phyloP scores from a whole-genome alignment of 2,797 vertebrate species.

The Pseudochirops corinnae region DNA sequence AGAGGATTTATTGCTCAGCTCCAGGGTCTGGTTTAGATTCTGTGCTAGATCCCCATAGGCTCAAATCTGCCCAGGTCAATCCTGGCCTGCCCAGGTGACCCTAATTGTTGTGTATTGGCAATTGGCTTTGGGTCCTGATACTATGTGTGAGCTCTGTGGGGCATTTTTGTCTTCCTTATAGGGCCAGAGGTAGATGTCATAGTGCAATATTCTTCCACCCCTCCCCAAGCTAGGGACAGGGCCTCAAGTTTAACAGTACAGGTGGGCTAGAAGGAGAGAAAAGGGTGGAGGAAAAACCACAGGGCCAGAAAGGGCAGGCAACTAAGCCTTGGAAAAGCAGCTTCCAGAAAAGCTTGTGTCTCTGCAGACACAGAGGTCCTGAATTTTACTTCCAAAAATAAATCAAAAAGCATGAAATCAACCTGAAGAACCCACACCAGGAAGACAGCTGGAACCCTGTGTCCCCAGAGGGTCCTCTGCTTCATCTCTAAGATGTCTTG shows the following conservation, averaged over 20 bases:
- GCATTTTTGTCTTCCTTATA: background rate
- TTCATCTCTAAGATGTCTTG: slow-evolving; percentile 85
- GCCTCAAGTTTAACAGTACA: too few species aligned
- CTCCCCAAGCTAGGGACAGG: background rate
- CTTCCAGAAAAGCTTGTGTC: background rate
- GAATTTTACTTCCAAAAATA: background rate
- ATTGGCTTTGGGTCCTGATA: background rate
- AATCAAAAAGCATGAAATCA: slow-evolving; percentile 12
- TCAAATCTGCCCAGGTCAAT: background rate
- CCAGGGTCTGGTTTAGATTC: background rate
- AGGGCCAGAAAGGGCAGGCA: background rate
- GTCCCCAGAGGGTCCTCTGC: slow-evolving; percentile 83
- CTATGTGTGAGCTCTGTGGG: background rate
- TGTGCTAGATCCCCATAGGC: background rate
- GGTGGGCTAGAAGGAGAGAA: background rate
- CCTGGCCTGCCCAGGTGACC: background rate
- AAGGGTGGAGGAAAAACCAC: background rate
- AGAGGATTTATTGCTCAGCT: background rate
- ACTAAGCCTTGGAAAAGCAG: background rate
- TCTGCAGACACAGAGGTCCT: background rate
- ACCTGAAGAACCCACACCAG: background rate
- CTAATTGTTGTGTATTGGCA: background rate
- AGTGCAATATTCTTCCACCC: background rate
- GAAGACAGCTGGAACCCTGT: background rate
- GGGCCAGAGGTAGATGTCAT: background rate